These are phyloP conservation scores for Pangasianodon hypophthalmus DNA, from an alignment of 2,113 vertebrate species.

Conservation along the genomic window DNA sequence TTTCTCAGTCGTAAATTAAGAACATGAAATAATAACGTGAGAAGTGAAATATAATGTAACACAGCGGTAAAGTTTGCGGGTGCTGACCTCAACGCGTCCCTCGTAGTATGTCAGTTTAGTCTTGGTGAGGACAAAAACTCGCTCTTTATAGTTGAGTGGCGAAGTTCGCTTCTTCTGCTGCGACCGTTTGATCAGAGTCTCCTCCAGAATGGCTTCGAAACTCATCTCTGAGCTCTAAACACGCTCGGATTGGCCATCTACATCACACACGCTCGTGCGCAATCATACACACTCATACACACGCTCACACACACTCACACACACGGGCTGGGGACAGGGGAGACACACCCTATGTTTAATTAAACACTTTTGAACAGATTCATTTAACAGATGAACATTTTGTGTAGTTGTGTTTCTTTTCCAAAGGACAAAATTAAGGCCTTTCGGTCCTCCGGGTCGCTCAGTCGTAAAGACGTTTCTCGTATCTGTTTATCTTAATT, in stretches of 20 bases:
- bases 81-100: slow-evolving; percentile 81
- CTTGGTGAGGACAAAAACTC: slow-evolving; percentile 88
- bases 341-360: neutral
- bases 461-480: neutral
- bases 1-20: neutral
- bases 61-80: neutral
- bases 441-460: neutral
- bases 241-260: slow-evolving; percentile 55
- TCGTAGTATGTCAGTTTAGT: slow-evolving; percentile 87
- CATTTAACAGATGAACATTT: neutral
- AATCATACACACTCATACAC: neutral
- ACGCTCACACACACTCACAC: neutral
- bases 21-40: neutral
- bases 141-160: slow-evolving; percentile 91
- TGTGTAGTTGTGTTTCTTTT: neutral
- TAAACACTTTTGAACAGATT: neutral
- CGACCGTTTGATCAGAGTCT: slow-evolving; percentile 90
- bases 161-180: slow-evolving; percentile 94
- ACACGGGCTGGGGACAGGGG: neutral
- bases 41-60: neutral
- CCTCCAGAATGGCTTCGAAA: slow-evolving; percentile 82
- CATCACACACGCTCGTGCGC: neutral
- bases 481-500: neutral
- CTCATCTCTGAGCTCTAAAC: slow-evolving; percentile 82
- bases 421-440: neutral